Conservation (phyloP, 2,113 vertebrate genomes). For the Lathamus discolor region DNA sequence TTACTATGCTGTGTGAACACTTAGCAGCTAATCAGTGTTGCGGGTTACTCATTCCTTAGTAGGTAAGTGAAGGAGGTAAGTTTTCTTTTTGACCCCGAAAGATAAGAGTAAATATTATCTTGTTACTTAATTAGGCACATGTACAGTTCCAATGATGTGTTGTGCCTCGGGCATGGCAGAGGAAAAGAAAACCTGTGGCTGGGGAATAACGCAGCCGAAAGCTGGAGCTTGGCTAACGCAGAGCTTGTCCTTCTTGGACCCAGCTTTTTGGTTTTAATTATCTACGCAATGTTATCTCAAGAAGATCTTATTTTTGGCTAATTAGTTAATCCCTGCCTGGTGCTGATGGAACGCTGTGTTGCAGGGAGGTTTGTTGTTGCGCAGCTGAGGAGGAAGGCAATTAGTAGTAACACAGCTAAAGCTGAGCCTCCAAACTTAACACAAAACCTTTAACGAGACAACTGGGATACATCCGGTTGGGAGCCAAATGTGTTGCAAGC, state of each 20-base stretch:
- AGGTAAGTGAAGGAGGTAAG: neutral
- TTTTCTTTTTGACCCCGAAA: neutral
- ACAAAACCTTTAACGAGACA: constrained; percentile 48
- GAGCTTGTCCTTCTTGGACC: neutral
- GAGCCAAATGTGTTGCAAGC: constrained; percentile 26
- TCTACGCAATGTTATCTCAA: neutral
- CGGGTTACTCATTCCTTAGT: neutral
- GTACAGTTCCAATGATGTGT: neutral
- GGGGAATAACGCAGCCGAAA: neutral
- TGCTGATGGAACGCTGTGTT: neutral
- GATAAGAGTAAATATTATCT: neutral
- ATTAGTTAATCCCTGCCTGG: constrained; percentile 22
- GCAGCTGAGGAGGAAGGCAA: constrained; percentile 53
- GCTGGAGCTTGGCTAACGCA: neutral
- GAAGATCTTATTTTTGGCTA: constrained; percentile 1
- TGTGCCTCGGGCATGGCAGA: neutral
- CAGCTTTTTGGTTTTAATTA: neutral
- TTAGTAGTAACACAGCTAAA: constrained; percentile 30
- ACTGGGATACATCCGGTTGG: neutral
- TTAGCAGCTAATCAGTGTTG: neutral
- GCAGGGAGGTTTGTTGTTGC: constrained; percentile 26
- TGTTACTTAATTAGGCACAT: neutral
- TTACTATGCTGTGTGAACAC: fast-evolving
- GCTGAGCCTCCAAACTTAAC: constrained; percentile 33
- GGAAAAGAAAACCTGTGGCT: neutral